Base-by-base conservation (phyloP, 1,140 invertebrate species). In the Diplogasteroides magnus region DNA sequence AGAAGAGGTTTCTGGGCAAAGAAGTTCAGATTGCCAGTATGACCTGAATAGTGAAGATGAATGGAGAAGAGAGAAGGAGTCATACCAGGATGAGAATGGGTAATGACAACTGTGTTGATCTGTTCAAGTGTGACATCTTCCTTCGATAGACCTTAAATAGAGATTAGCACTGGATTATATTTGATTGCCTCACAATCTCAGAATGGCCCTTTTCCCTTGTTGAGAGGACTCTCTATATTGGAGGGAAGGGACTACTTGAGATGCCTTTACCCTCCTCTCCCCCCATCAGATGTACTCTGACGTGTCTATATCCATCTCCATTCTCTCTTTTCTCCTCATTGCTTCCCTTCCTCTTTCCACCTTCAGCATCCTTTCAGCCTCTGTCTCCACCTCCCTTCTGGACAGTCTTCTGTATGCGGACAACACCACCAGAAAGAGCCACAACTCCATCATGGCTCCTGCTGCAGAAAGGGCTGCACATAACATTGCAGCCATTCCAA, bases 21-120 rank as follows among this genome's bases (percentile, higher is more conserved):
- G 76, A 78, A 78, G 67, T 78, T 78, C 69, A 78, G 61, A 64
- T 78, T 78, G 29, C 77, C 77, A 73, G 79, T 77, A 64, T 78
- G 77, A 63, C 67, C 71, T 48, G 37, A 11, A 48, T 6, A 48
- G 37, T 48, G 37, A 48, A 48, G 37, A 48, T 48, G 37, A 48
- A 48, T 48, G 19, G 37, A 6, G 19, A 48, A 6, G 37, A 48
- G 37, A 48, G 37, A 19, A 48, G 19, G 19, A 19, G 19, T 48
- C 37, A 48, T 57, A 70, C 69, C 37, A n/a, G 77, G 77, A 60
- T 79, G 78, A 25, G 67, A 76, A 60, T 78, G 77, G 3, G 77
- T 78, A 27, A 78, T 76, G 60, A 78, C 77, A 29, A 78, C 77
- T 27, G 71, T 72, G 37, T 77, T 62, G 31, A 78, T 76, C 48